Evolutionary conservation across 37 sponge, comb jelly and placozoan species (phyloP).

Genomic region (Axinella damicornis): DNA sequence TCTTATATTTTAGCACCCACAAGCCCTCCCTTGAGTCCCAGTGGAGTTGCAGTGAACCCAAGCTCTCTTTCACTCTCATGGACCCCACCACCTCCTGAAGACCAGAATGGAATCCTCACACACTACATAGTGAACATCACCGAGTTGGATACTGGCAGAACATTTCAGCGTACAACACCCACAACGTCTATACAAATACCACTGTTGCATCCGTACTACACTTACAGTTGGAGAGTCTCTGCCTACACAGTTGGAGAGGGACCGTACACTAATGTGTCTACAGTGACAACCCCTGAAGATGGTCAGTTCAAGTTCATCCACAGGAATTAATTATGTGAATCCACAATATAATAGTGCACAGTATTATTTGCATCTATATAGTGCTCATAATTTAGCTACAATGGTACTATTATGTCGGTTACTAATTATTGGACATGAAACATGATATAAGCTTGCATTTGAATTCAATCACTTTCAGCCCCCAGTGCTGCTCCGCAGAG

Average conservation of each 20-base stretch:
- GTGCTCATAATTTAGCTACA: too few relatives aligned
- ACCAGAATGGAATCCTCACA: slow-evolving; percentile 1
- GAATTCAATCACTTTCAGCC: too few relatives aligned
- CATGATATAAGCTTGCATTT: too few relatives aligned
- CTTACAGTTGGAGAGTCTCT: slow-evolving; percentile 38
- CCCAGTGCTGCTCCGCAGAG: too few relatives aligned
- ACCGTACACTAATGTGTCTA: slow-evolving; percentile 20
- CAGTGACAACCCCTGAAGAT: slow-evolving; percentile 40
- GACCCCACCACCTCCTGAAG: background rate
- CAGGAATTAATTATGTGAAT: too few relatives aligned
- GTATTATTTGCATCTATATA: too few relatives aligned
- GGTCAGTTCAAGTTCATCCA: slow-evolving; percentile 23
- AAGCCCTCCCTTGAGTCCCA: background rate
- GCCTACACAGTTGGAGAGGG: slow-evolving; percentile 53
- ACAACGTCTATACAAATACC: slow-evolving; percentile 14
- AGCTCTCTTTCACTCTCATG: background rate
- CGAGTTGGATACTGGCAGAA: too few relatives aligned
- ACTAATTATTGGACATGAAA: too few relatives aligned
- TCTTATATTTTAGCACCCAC: background rate
- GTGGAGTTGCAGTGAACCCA: background rate
- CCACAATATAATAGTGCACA: too few relatives aligned
- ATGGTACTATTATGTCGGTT: too few relatives aligned
- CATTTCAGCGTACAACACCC: background rate
- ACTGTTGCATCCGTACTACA: slow-evolving; percentile 58
- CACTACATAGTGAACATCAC: background rate